Percentiles rank a stretch among this genome's conserved stretches.
phyloP scores from a whole-genome alignment of 2,113 vertebrate genomes.

The Xiphias gladius region DNA sequence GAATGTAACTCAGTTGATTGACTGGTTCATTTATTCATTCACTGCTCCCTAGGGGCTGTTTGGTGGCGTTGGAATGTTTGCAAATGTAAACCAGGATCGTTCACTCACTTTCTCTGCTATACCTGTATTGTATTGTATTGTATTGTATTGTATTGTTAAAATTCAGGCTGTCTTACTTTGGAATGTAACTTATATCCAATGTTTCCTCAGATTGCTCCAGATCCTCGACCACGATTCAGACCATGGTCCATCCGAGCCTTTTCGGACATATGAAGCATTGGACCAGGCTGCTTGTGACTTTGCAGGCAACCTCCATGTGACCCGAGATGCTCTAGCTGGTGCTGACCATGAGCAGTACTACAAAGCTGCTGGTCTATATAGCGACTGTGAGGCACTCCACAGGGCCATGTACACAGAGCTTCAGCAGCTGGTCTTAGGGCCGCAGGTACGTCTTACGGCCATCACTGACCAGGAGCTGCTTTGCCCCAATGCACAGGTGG shows the following conservation, averaged over 20 bases:
- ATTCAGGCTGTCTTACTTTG: not conserved
- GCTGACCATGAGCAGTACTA: conserved; percentile 82
- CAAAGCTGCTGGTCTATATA: conserved; percentile 79
- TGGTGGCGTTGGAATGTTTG: too few species aligned
- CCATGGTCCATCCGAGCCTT: conserved; percentile 85
- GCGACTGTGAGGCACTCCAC: conserved; percentile 83
- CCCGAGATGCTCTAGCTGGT: conserved; percentile 78
- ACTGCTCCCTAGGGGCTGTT: too few species aligned
- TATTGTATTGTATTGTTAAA: not conserved
- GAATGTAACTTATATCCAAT: not conserved
- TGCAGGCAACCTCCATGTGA: conserved; percentile 77
- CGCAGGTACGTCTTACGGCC: conserved; percentile 85
- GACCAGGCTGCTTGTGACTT: conserved; percentile 85
- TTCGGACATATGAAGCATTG: conserved; percentile 88
- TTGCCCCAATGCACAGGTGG: conserved; percentile 85
- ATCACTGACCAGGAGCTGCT: conserved; percentile 78
- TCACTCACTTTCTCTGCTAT: too few species aligned
- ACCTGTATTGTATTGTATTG: not conserved
- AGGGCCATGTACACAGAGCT: conserved; percentile 85
- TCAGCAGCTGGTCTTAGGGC: conserved; percentile 86
- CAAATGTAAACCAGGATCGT: too few species aligned
- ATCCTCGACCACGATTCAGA: conserved; percentile 83
- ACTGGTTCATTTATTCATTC: too few species aligned
- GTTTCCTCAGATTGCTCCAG: conserved; percentile 86
- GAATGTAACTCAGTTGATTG: too few species aligned